Evolutionary conservation across 2,797 vertebrate genomes (phyloP).

Genomic region (Neosilurus hyrtlii): DNA sequence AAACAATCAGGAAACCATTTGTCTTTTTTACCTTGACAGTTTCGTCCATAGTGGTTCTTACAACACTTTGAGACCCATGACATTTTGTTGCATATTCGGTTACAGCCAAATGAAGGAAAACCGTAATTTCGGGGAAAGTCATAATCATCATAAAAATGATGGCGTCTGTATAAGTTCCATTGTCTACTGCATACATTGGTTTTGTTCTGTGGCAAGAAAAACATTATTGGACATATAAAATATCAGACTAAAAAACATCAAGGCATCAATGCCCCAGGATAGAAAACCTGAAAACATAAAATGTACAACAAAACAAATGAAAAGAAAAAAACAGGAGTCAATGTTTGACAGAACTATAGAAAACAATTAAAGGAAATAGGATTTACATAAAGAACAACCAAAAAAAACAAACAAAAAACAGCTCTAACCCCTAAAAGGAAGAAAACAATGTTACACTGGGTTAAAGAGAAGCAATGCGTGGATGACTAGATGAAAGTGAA

Average conservation of each 20-base stretch:
- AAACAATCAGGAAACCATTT: background rate
- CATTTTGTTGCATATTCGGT: constrained; percentile 67
- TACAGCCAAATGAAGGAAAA: constrained; percentile 65
- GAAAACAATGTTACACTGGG: too few relatives aligned
- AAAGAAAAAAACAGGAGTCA: too few relatives aligned
- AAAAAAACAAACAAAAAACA: too few relatives aligned
- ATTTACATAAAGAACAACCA: too few relatives aligned
- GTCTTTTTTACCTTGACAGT: constrained; percentile 80
- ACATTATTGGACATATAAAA: background rate
- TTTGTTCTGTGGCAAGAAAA: constrained; percentile 39
- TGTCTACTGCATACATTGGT: constrained; percentile 34
- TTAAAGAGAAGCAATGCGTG: too few relatives aligned
- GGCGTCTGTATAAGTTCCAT: background rate
- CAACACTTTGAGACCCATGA: constrained; percentile 84
- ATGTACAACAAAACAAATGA: too few relatives aligned
- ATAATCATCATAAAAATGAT: background rate
- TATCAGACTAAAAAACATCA: background rate
- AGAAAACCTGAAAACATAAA: too few relatives aligned
- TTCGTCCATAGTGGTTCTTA: constrained; percentile 83
- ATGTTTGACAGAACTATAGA: too few relatives aligned
- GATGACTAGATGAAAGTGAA: too few relatives aligned
- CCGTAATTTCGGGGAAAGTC: background rate
- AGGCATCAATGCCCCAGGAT: too few relatives aligned
- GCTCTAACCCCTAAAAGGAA: too few relatives aligned
- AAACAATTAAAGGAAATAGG: too few relatives aligned